A percentile compares a stretch with the other conserved stretches of the same genome.
Evolutionary conservation across 2,888 invertebrate genomes (phyloP).

Genomic region (Polyommatus iphigenia): DNA sequence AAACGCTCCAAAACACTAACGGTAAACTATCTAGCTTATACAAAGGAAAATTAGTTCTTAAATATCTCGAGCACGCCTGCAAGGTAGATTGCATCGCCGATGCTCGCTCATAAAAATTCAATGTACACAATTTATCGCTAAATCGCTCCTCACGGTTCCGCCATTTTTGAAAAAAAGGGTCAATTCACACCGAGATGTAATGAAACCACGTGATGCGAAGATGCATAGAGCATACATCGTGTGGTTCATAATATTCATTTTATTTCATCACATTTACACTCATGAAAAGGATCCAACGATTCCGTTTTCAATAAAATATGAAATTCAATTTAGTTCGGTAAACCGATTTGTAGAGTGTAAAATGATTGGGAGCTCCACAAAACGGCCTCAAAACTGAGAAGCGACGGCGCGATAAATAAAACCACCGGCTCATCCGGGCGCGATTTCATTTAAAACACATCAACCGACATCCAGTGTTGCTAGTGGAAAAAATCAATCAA

Average conservation of each 20-base stretch:
- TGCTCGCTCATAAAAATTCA: slow-evolving; percentile 20
- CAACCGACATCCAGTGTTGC: not conserved
- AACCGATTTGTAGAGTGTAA: slow-evolving; percentile 8
- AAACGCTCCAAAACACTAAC: not conserved
- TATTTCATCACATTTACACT: too few species aligned
- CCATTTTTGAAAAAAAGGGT: not conserved
- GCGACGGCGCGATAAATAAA: slow-evolving; percentile 16
- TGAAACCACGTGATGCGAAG: too few species aligned
- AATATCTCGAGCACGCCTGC: slow-evolving; percentile 20
- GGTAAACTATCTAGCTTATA: not conserved
- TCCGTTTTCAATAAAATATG: slow-evolving; percentile 15
- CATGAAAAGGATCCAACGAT: not conserved
- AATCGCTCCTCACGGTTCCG: not conserved
- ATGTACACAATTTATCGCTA: slow-evolving; percentile 15
- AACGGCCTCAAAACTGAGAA: slow-evolving; percentile 10
- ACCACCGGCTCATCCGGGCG: not conserved
- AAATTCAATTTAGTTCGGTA: slow-evolving; percentile 18
- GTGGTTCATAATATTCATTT: too few species aligned
- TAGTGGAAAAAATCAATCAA: not conserved
- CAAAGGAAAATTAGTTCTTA: not conserved
- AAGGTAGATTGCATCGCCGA: slow-evolving; percentile 17
- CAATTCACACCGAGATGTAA: too few species aligned
- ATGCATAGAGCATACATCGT: too few species aligned
- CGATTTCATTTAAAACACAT: not conserved
- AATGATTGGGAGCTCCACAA: slow-evolving; percentile 14